These are phyloP conservation scores for Habrosyne pyritoides DNA, from an alignment of 2,888 invertebrate genomes.

Conservation along the genomic window DNA sequence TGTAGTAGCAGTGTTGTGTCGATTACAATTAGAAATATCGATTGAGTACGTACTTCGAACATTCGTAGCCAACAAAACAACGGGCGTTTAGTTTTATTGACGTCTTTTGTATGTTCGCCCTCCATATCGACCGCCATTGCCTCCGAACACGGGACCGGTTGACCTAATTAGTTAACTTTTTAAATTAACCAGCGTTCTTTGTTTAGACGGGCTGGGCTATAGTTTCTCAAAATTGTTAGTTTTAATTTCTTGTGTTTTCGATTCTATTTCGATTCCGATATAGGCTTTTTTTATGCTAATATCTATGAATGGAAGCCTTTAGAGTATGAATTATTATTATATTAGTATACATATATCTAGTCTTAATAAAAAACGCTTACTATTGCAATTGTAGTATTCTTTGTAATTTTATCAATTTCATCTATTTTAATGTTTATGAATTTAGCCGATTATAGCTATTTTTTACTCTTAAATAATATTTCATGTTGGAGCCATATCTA, in stretches of 20 bases:
- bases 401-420: no score
- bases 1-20: constrained; percentile 4
- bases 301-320: no score
- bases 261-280: no score
- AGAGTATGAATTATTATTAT: no score
- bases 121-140: constrained; percentile 59
- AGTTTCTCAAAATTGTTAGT: constrained; percentile 20
- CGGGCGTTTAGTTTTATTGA: constrained; percentile 68
- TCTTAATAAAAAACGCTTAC: no score
- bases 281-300: no score
- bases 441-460: no score
- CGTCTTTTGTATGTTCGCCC: constrained; percentile 45
- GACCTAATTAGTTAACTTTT: constrained; percentile 77
- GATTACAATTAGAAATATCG: constrained; percentile 53
- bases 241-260: constrained; percentile 21
- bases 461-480: no score
- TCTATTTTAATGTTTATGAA: no score
- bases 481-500: no score
- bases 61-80: constrained; percentile 35
- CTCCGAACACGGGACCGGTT: constrained; percentile 60
- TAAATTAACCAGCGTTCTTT: constrained; percentile 52
- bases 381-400: no score
- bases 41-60: constrained; percentile 49
- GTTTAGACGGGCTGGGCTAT: constrained; percentile 22
- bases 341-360: no score